Percentiles rank a stretch among this genome's conserved stretches.
Conservation (phyloP, 1,140 invertebrate species). For the Agrypnia vestita region DNA sequence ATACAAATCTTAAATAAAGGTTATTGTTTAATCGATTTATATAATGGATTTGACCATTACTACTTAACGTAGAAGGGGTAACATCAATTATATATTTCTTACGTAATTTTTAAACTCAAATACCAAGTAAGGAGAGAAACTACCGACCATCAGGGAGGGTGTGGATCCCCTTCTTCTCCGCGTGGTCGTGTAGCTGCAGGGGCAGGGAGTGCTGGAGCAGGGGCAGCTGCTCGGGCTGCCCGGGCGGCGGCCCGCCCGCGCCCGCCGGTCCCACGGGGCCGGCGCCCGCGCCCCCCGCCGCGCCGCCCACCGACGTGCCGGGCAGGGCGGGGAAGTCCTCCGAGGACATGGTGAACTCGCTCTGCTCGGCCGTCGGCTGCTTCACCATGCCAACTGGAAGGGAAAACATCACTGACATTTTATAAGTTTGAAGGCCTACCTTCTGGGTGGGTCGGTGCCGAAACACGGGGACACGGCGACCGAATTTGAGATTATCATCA, state of each 20-base stretch:
- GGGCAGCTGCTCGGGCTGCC: neutral
- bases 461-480: neutral
- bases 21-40: too few relatives aligned
- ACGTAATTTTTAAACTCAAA: too few relatives aligned
- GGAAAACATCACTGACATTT: conserved; percentile 52
- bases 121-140: neutral
- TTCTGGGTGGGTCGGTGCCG: neutral
- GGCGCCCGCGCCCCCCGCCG: conserved; percentile 60
- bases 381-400: conserved; percentile 94
- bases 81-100: too few relatives aligned
- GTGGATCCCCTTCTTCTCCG: conserved; percentile 86
- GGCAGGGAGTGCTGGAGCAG: neutral
- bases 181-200: conserved; percentile 27
- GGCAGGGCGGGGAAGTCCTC: conserved; percentile 99
- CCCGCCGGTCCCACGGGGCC: conserved; percentile 59
- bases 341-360: conserved; percentile 97
- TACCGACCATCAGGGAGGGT: conserved; percentile 91
- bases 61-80: too few relatives aligned
- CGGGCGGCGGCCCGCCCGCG: conserved; percentile 66
- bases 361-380: conserved; percentile 91
- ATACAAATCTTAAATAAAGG: too few relatives aligned
- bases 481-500: too few relatives aligned
- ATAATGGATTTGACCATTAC: too few relatives aligned
- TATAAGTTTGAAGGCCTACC: conserved; percentile 31
- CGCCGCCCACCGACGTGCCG: conserved; percentile 73